Evolutionary conservation across 2,888 invertebrate genomes (phyloP).

Genomic region (Oscheius myriophilus): DNA sequence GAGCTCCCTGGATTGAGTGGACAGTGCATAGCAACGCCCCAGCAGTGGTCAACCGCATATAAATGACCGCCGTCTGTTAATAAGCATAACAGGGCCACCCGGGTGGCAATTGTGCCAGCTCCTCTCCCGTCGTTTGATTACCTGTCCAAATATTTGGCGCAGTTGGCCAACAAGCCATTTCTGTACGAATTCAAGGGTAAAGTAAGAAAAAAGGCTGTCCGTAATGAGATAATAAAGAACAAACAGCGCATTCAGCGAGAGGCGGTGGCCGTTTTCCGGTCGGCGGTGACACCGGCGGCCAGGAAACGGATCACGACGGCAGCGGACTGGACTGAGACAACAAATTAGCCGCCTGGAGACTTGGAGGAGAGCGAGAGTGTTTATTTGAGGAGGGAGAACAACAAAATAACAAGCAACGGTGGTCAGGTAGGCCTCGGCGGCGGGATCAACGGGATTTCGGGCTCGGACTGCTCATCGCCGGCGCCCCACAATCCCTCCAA

Average conservation of each 20-base stretch:
- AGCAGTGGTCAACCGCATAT: no score
- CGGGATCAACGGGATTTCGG: constrained; percentile 23
- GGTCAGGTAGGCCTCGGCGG: constrained; percentile 8
- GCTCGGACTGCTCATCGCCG: constrained; percentile 21
- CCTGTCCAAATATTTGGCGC: constrained; percentile 25
- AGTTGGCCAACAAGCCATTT: constrained; percentile 6
- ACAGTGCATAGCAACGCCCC: no score
- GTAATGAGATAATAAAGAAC: constrained; percentile 13
- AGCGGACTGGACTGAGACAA: constrained; percentile 22
- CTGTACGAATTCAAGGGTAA: constrained; percentile 1
- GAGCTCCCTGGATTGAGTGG: no score
- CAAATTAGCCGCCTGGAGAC: neutral
- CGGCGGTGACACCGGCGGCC: constrained; percentile 7
- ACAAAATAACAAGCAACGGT: constrained; percentile 9
- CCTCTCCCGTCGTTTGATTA: constrained; percentile 9
- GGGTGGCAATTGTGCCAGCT: no score
- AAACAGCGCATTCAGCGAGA: constrained; percentile 17
- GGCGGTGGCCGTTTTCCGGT: constrained; percentile 17
- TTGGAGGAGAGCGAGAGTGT: no score
- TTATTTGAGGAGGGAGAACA: neutral
- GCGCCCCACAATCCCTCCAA: constrained; percentile 31
- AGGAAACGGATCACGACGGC: constrained; percentile 7
- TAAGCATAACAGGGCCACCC: no score
- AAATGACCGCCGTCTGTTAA: no score
- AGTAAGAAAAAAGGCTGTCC: neutral